These are phyloP conservation scores for Tribolium madens DNA, from an alignment of 1,140 invertebrate genomes.

Conservation along the genomic window DNA sequence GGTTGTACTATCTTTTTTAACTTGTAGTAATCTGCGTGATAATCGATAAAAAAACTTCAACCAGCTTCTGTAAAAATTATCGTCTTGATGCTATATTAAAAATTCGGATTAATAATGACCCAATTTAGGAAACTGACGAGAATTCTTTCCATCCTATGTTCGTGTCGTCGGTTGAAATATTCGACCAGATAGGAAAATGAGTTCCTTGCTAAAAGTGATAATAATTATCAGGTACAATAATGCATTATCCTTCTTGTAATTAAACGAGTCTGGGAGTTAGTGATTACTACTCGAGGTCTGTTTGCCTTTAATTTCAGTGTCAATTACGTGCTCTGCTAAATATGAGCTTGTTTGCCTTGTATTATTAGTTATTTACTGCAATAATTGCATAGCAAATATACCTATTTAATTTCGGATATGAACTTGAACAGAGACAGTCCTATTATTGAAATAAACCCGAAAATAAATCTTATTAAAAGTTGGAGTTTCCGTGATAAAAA, in stretches of 20 bases:
- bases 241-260: slow-evolving; percentile 4
- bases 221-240: background rate
- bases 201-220: background rate
- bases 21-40: slow-evolving; percentile 2
- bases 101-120: slow-evolving; percentile 26
- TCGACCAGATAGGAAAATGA: too few species aligned
- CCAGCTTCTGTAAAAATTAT: slow-evolving; percentile 3
- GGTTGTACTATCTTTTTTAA: slow-evolving; percentile 19
- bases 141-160: background rate
- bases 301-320: slow-evolving; percentile 29
- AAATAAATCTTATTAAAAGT: too few species aligned
- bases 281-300: slow-evolving; percentile 1
- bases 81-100: slow-evolving; percentile 14
- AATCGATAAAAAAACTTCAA: slow-evolving; percentile 11
- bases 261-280: background rate
- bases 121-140: background rate
- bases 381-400: slow-evolving; percentile 22
- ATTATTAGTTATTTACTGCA: slow-evolving; percentile 18
- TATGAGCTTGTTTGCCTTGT: slow-evolving; percentile 2
- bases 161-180: background rate
- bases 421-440: too few species aligned
- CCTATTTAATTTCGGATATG: background rate
- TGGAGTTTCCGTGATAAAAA: background rate
- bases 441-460: too few species aligned
- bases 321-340: slow-evolving; percentile 21